Conservation (phyloP, 2,888 invertebrate species). For the Ectobius pallidus region DNA sequence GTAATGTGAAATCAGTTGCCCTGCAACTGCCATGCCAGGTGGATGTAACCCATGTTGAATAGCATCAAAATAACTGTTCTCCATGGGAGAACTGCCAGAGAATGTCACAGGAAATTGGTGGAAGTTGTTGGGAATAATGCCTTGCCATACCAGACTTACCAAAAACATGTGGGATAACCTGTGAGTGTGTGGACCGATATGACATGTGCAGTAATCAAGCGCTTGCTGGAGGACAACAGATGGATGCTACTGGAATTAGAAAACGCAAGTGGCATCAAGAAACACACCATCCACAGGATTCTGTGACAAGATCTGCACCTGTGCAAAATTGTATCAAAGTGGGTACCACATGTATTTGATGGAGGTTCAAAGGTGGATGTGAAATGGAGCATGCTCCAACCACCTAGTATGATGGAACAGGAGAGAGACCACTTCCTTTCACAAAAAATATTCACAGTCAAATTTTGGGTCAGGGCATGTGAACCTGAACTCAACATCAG, state of each 20-base stretch:
- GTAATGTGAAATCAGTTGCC: not conserved
- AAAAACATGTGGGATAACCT: not conserved
- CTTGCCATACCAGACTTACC: not conserved
- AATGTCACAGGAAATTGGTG: conserved; percentile 7
- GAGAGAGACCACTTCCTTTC: not conserved
- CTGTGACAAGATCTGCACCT: not conserved
- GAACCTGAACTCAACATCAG: conserved; percentile 27
- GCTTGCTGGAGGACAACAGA: not conserved
- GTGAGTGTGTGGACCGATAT: conserved; percentile 5
- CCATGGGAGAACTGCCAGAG: not conserved
- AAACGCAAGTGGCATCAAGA: not conserved
- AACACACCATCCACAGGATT: not conserved
- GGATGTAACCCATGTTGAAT: not conserved
- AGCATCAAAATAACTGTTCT: not conserved
- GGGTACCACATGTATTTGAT: not conserved
- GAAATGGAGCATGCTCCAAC: conserved; percentile 4
- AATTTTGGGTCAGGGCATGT: conserved; percentile 30
- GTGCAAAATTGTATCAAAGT: conserved; percentile 7
- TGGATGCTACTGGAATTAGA: not conserved
- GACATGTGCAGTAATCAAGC: not conserved
- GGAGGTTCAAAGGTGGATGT: conserved; percentile 8
- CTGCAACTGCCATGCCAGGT: not conserved
- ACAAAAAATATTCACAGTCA: not conserved
- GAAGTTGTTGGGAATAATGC: conserved; percentile 7
- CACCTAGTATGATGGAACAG: not conserved